Conservation (phyloP, 2,797 vertebrate species). For the Erpetoichthys calabaricus region DNA sequence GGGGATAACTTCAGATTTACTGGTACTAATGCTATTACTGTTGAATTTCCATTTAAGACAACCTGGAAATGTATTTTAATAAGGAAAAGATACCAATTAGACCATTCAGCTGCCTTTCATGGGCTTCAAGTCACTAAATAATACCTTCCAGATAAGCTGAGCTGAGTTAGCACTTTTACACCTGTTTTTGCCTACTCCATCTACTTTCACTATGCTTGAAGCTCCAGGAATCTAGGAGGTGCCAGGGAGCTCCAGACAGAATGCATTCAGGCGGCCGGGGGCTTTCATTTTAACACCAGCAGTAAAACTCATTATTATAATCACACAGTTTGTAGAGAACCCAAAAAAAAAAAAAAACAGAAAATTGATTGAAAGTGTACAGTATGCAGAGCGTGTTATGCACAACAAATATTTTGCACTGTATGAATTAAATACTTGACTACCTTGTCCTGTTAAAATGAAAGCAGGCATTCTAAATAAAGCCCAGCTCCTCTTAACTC, state of each 20-base stretch:
- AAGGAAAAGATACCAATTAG: neutral
- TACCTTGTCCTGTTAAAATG: too few species aligned
- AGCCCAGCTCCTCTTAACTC: too few species aligned
- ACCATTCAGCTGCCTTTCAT: neutral
- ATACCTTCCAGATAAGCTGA: neutral
- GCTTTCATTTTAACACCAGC: constrained; percentile 7
- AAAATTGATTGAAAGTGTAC: too few species aligned
- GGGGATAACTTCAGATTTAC: neutral
- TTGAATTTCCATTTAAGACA: neutral
- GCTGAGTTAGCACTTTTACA: neutral
- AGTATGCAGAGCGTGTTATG: too few species aligned
- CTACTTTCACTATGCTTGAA: too few species aligned
- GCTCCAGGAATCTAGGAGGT: neutral
- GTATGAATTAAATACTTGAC: too few species aligned
- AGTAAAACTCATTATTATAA: neutral
- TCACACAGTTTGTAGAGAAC: too few species aligned
- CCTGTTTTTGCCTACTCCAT: neutral
- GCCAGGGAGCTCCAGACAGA: constrained; percentile 19
- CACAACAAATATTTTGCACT: too few species aligned
- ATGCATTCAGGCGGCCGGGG: constrained; percentile 15
- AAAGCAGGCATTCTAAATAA: too few species aligned
- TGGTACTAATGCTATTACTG: neutral
- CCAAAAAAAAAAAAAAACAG: too few species aligned
- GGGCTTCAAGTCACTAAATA: neutral
- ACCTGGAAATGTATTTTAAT: neutral